A percentile compares a stretch with the other conserved stretches of the same genome.
phyloP scores from a whole-genome alignment of 2,888 invertebrate species.

The Yponomeuta plumbellus region DNA sequence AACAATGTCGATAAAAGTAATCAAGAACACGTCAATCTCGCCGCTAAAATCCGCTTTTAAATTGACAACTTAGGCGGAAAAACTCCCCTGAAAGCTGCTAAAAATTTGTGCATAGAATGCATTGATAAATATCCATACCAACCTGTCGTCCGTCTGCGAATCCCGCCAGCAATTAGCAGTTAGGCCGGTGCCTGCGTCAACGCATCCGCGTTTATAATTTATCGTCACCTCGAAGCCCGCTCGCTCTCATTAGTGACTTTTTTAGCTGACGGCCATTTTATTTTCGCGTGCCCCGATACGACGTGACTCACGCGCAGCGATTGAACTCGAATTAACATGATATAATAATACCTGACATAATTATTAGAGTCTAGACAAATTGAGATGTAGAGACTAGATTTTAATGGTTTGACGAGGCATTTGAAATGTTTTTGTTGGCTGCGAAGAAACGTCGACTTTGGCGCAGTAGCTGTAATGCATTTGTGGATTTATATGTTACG shows the following conservation, averaged over 20 bases:
- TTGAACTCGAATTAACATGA: not conserved
- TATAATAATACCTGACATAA: not conserved
- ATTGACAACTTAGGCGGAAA: no score
- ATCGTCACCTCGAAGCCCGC: conserved; percentile 39
- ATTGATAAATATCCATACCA: conserved; percentile 8
- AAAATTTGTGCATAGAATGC: no score
- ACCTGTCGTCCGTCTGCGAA: conserved; percentile 24
- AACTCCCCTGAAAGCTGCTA: no score
- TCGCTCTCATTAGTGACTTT: conserved; percentile 49
- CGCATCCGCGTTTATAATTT: conserved; percentile 51
- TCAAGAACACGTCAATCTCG: no score
- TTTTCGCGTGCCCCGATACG: conserved; percentile 33
- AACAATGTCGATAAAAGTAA: no score
- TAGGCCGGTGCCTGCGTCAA: conserved; percentile 42
- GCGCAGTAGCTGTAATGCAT: no score
- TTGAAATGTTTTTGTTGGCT: no score
- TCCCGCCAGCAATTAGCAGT: conserved; percentile 34
- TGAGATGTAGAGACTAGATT: not conserved
- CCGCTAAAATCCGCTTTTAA: no score
- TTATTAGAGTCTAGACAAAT: not conserved
- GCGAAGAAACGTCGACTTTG: no score
- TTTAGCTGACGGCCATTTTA: conserved; percentile 38
- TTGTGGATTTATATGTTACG: no score
- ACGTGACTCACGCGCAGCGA: conserved; percentile 38
- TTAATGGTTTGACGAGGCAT: not conserved